These are phyloP conservation scores for Xestobium rufovillosum DNA, from an alignment of 2,888 invertebrate genomes.

Conservation along the genomic window DNA sequence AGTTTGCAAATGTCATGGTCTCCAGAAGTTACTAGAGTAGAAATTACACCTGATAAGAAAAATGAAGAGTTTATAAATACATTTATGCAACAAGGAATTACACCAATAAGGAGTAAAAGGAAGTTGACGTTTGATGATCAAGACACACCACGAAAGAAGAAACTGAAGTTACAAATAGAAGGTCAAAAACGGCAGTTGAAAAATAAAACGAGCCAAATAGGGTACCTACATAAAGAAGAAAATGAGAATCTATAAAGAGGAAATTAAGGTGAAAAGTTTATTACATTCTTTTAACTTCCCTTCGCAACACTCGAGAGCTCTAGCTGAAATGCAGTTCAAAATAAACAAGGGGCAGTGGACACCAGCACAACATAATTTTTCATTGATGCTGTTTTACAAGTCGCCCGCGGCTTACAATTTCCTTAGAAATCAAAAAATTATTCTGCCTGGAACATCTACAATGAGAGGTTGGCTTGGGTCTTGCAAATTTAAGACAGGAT, in stretches of 20 bases:
- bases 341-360: neutral
- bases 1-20: no score
- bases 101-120: neutral
- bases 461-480: neutral
- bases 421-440: neutral
- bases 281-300: neutral
- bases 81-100: neutral
- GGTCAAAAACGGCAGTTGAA: neutral
- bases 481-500: constrained; percentile 21
- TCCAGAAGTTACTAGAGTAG: neutral
- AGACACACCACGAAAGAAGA: neutral
- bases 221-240: neutral
- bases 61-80: neutral
- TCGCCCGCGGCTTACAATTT: neutral
- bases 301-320: neutral
- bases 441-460: neutral
- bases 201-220: neutral
- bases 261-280: neutral
- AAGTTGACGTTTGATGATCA: no score
- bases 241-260: neutral
- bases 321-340: neutral
- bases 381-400: neutral
- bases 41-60: neutral
- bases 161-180: neutral
- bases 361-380: neutral